Percentiles rank a stretch among this genome's conserved stretches.
These are phyloP conservation scores for Coregonus clupeaformis DNA, from an alignment of 2,113 vertebrate genomes.

Conservation along the genomic window DNA sequence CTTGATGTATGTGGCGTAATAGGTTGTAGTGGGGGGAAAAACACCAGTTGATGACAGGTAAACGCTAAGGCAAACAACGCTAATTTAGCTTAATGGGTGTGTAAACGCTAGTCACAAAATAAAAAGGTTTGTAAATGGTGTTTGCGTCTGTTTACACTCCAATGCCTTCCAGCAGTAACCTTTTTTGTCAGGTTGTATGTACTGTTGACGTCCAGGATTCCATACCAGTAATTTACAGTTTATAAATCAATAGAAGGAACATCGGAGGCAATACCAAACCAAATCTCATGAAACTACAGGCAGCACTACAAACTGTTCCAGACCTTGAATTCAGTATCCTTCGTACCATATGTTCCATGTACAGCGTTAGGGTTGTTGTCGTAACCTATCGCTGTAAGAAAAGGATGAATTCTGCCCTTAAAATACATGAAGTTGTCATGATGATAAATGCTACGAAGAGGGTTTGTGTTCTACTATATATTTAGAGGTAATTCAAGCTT, in stretches of 20 bases:
- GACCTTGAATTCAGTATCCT: not conserved
- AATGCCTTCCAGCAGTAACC: too few species aligned
- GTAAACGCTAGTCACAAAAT: too few species aligned
- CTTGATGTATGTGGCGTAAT: too few species aligned
- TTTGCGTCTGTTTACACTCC: too few species aligned
- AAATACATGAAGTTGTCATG: slow-evolving; percentile 11
- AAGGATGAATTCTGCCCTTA: not conserved
- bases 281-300: not conserved
- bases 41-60: too few species aligned
- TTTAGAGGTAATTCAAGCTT: slow-evolving; percentile 31
- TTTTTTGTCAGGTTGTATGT: too few species aligned
- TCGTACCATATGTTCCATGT: not conserved
- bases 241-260: not conserved
- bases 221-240: not conserved
- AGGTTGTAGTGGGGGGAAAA: too few species aligned
- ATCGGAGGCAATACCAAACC: not conserved
- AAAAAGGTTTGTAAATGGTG: too few species aligned
- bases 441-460: slow-evolving; percentile 28
- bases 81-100: too few species aligned
- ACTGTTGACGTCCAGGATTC: not conserved
- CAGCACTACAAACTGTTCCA: slow-evolving; percentile 1
- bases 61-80: too few species aligned
- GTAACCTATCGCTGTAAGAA: not conserved
- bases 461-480: slow-evolving; percentile 6
- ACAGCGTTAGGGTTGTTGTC: not conserved